Percentiles rank a stretch among this genome's conserved stretches.
These are phyloP conservation scores for Apotomis turbidana DNA, from an alignment of 2,888 invertebrate genomes.

Conservation along the genomic window DNA sequence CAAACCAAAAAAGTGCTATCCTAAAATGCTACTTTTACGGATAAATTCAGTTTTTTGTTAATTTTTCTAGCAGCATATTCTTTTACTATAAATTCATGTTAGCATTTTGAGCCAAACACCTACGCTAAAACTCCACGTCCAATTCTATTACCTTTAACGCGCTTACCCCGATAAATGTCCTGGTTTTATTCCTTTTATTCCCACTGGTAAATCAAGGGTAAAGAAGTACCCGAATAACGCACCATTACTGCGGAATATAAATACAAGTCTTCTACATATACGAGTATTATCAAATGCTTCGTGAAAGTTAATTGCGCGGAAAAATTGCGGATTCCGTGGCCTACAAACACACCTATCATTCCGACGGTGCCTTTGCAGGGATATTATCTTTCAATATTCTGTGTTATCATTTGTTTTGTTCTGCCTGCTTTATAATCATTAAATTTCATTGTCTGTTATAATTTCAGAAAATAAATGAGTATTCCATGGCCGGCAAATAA, in stretches of 20 bases:
- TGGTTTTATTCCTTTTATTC: slow-evolving; percentile 28
- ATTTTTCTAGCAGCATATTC: neutral
- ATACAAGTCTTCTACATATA: slow-evolving; percentile 54
- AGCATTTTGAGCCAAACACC: slow-evolving; percentile 1
- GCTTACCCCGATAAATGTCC: slow-evolving; percentile 23
- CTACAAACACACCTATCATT: slow-evolving; percentile 60
- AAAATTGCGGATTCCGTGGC: slow-evolving; percentile 57
- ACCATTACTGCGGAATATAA: slow-evolving; percentile 50
- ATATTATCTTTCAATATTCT: slow-evolving; percentile 36
- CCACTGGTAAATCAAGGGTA: slow-evolving; percentile 45
- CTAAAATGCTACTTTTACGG: too few species aligned
- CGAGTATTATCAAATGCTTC: slow-evolving; percentile 64
- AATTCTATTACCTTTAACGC: slow-evolving; percentile 35
- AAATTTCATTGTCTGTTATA: neutral
- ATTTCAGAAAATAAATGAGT: neutral
- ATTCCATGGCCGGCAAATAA: too few species aligned
- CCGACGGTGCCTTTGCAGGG: slow-evolving; percentile 37
- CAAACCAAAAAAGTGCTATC: too few species aligned
- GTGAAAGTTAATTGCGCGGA: slow-evolving; percentile 66
- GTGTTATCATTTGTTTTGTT: slow-evolving; percentile 16
- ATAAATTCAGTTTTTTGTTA: neutral
- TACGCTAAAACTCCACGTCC: slow-evolving; percentile 19
- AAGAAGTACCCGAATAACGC: slow-evolving; percentile 48
- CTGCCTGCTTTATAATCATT: neutral
- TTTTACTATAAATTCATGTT: neutral